Base-by-base conservation (phyloP, 2,113 vertebrate species). In the Larimichthys polyactis region DNA sequence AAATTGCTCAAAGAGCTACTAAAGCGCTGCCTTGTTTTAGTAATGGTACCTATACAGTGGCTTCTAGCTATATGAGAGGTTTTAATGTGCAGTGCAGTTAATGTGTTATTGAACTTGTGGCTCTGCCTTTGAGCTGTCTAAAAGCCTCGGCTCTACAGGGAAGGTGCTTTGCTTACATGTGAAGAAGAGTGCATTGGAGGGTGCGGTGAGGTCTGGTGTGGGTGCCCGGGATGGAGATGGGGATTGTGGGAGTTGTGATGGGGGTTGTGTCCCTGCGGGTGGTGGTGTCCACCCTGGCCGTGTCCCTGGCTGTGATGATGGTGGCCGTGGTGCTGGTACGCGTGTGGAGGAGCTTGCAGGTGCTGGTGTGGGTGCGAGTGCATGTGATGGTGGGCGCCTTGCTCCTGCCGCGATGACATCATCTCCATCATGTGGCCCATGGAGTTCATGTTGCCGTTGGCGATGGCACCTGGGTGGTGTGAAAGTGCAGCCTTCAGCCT, bases 361-460 rank as follows among this genome's bases (percentile, higher is more conserved):
- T 99, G 98, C 94, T 97, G 97, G 96, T 99, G 98, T 0, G 96
- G 96, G 89, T 99, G 98, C 0, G 97, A 96, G 95, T 99, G 97
- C 97, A 99, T 95, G 86, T 98, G 97, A 60, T 99, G 97, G 93
- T 99, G 98, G 0, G 92, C 83, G 0, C 95, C 83, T 0, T 96
- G 93, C 90, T 97, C 97, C 92, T 99, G 97, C 87, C 98, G 96
- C 2, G 98, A 97, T 79, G 96, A 96, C 98, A 99, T 99, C 97
- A 99, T 99, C 75, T 99, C 98, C 98, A 99, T 99, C 98, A 99
- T 99, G 94, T 99, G 98, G 79, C 97, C 97, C 97, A 99, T 99
- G 91, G 97, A 96, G 94, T 96, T 99, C 97, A 99, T 98, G 88
- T 97, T 99, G 87, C 98, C 98, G 0, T 99, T 99, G 0, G 97